Evolutionary conservation across 2,797 vertebrate species (phyloP).

Genomic region (Xenopus petersii): DNA sequence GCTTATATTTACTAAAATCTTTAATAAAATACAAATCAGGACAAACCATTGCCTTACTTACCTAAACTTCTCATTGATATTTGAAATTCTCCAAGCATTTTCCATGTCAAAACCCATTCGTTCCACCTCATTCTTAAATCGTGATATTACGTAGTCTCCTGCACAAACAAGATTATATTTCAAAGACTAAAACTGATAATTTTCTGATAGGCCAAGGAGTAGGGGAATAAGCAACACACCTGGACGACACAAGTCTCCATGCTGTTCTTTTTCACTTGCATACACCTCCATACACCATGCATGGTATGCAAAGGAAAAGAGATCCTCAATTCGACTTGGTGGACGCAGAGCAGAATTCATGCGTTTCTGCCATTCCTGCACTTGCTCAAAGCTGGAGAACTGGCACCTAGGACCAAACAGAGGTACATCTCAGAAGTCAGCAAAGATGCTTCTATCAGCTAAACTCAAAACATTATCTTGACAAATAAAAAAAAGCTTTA

Average conservation of each 20-base stretch:
- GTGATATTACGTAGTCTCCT: conserved; percentile 93
- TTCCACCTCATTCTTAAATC: conserved; percentile 95
- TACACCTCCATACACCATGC: conserved; percentile 94
- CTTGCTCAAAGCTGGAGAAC: conserved; percentile 93
- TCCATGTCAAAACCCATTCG: conserved; percentile 97
- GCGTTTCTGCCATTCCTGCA: conserved; percentile 94
- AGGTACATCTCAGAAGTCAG: too few relatives aligned
- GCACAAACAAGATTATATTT: background rate
- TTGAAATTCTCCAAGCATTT: conserved; percentile 95
- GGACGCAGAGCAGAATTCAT: conserved; percentile 78
- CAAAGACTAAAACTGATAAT: too few relatives aligned
- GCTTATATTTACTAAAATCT: too few relatives aligned
- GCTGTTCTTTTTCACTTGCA: conserved; percentile 91
- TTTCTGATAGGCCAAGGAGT: background rate
- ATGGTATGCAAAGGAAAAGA: conserved; percentile 95
- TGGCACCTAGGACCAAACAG: conserved; percentile 80
- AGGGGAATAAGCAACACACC: conserved; percentile 63
- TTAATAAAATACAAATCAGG: too few relatives aligned
- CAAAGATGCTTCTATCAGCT: too few relatives aligned
- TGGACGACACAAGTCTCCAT: conserved; percentile 89
- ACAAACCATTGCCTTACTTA: conserved; percentile 53
- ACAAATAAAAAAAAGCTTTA: too few relatives aligned
- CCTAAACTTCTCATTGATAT: conserved; percentile 98
- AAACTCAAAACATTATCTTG: too few relatives aligned
- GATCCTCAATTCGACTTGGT: conserved; percentile 87